Percentiles rank a stretch among this genome's conserved stretches.
phyloP scores from a whole-genome alignment of 2,113 vertebrate genomes.

The Gracilinanus agilis region DNA sequence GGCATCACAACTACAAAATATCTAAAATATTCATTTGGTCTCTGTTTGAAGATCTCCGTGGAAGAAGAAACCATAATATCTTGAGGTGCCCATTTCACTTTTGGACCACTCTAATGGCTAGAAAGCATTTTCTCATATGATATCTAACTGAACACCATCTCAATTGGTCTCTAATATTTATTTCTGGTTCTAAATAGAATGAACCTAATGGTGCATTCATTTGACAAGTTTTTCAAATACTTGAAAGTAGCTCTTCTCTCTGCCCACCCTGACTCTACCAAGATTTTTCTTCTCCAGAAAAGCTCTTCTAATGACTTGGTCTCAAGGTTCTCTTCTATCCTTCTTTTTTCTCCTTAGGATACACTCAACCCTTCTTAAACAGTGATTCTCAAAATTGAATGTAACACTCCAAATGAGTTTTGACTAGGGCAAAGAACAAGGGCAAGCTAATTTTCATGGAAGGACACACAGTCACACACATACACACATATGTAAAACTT shows the following conservation, averaged over 20 bases:
- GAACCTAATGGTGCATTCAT: background rate
- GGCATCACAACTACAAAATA: background rate
- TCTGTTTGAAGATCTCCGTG: background rate
- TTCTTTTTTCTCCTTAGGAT: background rate
- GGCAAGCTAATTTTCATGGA: background rate
- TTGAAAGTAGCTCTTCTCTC: background rate
- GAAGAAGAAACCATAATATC: background rate
- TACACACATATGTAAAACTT: background rate
- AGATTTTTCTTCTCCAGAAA: background rate
- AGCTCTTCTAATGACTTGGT: background rate
- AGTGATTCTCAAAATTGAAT: background rate
- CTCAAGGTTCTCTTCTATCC: background rate
- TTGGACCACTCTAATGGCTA: background rate
- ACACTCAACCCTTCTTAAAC: background rate
- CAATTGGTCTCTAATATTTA: background rate
- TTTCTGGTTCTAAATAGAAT: background rate
- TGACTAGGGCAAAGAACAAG: background rate
- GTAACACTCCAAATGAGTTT: background rate
- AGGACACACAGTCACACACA: too few species aligned
- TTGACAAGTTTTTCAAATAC: background rate
- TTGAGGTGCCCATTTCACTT: background rate
- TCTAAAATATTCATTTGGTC: background rate
- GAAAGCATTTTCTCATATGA: background rate
- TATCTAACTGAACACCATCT: background rate
- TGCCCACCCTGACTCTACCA: background rate